Base-by-base conservation (phyloP, 2,797 vertebrate species). In the Brachyalestes nurse region DNA sequence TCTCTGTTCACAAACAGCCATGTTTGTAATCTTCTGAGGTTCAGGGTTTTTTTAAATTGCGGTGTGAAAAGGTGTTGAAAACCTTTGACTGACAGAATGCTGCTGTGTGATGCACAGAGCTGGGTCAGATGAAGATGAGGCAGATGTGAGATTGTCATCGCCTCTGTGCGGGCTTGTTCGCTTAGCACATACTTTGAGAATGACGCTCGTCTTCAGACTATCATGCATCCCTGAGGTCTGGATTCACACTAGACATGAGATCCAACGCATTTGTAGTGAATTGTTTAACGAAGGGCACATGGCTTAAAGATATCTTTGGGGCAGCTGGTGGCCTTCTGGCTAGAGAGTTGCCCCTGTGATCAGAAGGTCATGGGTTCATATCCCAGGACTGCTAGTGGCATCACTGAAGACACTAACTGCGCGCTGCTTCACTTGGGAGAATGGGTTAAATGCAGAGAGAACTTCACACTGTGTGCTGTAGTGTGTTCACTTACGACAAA, bases 151-250 rank as follows among this genome's bases (percentile, higher is more conserved):
- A 28, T 60, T 42, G 47, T 80, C 28, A 76, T 55, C 55, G 77
- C 80, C 84, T 61, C n/a, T 78, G 81, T 80, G 62, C 72, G 57
- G 83, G 88, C 89, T 88, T 92, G 84, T 77, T 51, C 40, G 51
- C 83, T 65, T 65, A 83, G 81, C 75, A 55, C 79, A 90, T 88
- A 82, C 84, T 84, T 91, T 83, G 55, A 78, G 78, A 73, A 81
- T 91, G 88, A 91, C 85, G 84, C 79, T 19, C 42, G 49, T 38
- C 69, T 83, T 55, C 58, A 66, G 72, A 16, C 38, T 66, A 67
- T 66, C 40, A 57, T 45, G 69, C 80, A 78, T 57, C 61, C 74
- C n/a, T 80, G 67, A 28, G 53, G 57, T 14, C n/a, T 53, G 16
- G 23, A 49, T 25, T 77, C 69, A 23, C 74, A 62, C 62, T 60